Evolutionary conservation across 2,113 vertebrate species (phyloP).

Genomic region (Phaethornis superciliosus): DNA sequence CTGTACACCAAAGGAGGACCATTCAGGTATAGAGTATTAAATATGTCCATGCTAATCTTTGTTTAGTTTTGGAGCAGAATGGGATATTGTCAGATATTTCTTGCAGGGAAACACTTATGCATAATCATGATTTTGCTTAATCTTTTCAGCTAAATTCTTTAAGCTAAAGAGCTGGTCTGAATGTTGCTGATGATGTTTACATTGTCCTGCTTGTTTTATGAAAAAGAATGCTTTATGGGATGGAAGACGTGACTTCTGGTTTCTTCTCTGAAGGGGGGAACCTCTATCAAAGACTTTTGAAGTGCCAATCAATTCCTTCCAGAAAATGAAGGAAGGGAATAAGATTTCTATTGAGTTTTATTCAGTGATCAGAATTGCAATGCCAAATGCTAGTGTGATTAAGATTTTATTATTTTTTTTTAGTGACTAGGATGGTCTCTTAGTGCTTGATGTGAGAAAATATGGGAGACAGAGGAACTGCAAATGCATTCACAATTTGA

Average conservation of each 20-base stretch:
- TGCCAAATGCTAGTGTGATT: slow-evolving; percentile 1
- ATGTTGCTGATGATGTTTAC: slow-evolving; percentile 45
- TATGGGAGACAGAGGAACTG: slow-evolving; percentile 17
- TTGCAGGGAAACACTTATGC: slow-evolving; percentile 34
- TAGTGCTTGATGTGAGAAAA: slow-evolving; percentile 26
- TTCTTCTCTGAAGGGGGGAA: slow-evolving; percentile 13
- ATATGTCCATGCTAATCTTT: slow-evolving; percentile 31
- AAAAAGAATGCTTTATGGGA: slow-evolving; percentile 43
- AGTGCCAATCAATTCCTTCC: slow-evolving; percentile 60
- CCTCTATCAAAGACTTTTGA: slow-evolving; percentile 21
- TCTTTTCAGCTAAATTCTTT: slow-evolving; percentile 35
- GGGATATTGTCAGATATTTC: slow-evolving; percentile 36
- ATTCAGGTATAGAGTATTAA: slow-evolving; percentile 56
- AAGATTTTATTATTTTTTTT: not conserved
- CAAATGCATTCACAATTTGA: slow-evolving; percentile 51
- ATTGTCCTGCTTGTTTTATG: slow-evolving; percentile 47
- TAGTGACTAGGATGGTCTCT: not conserved
- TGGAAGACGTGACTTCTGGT: slow-evolving; percentile 57
- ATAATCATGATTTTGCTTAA: slow-evolving; percentile 1
- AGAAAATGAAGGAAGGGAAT: slow-evolving; percentile 62
- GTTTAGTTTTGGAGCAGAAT: slow-evolving; percentile 43
- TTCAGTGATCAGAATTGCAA: slow-evolving; percentile 42
- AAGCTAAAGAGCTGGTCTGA: slow-evolving; percentile 44
- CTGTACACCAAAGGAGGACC: slow-evolving; percentile 48
- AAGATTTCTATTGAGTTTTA: slow-evolving; percentile 56